Evolutionary conservation across 2,888 invertebrate genomes (phyloP).

Genomic region (Phalangium opilio): DNA sequence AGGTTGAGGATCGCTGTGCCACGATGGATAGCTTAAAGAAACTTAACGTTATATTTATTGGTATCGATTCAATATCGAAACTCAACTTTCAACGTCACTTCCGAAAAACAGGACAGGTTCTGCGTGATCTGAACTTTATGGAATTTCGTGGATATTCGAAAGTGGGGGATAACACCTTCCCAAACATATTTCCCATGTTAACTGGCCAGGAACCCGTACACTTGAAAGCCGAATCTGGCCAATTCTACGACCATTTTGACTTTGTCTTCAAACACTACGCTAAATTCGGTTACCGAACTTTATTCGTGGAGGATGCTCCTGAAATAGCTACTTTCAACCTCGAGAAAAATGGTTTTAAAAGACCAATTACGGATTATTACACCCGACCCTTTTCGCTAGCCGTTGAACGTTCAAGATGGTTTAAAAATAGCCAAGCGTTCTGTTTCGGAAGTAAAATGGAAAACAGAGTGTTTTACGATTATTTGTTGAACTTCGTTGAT

Average conservation of each 20-base stretch:
- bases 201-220: constrained; percentile 20
- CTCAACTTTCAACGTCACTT: neutral
- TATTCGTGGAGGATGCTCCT: constrained; percentile 28
- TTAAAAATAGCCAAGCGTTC: constrained; percentile 25
- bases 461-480: too few species aligned
- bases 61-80: neutral
- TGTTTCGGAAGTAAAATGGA: too few species aligned
- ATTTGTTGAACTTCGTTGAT: too few species aligned
- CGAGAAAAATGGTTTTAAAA: constrained; percentile 27
- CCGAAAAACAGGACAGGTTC: neutral
- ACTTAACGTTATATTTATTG: neutral
- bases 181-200: constrained; percentile 25
- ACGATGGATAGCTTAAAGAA: neutral
- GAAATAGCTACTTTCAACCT: constrained; percentile 30
- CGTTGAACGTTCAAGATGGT: constrained; percentile 22
- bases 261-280: constrained; percentile 30
- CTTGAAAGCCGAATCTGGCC: constrained; percentile 15
- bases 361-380: constrained; percentile 29
- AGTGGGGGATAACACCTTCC: too few species aligned
- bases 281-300: constrained; percentile 25
- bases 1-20: neutral
- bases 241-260: constrained; percentile 24
- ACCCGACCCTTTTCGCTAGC: constrained; percentile 28
- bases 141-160: too few species aligned
- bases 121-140: neutral